Percentiles rank a stretch among this genome's conserved stretches.
phyloP scores from a whole-genome alignment of 2,113 vertebrate species.

The Poicephalus meyeri region DNA sequence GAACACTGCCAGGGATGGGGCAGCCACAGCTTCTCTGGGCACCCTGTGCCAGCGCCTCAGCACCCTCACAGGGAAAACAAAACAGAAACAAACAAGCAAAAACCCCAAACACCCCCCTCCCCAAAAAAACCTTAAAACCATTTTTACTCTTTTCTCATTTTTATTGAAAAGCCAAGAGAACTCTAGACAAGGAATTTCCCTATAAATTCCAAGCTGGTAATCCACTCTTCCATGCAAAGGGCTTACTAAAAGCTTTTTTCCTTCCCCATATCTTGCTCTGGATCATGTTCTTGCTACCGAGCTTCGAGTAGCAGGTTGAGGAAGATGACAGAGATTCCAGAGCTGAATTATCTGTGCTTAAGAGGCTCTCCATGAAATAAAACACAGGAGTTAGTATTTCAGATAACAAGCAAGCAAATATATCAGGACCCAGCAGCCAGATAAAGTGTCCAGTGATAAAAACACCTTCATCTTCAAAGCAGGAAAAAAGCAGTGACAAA shows the following conservation, averaged over 20 bases:
- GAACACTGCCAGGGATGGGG: neutral
- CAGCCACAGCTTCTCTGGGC: neutral
- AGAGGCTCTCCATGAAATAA: neutral
- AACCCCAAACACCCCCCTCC: rapidly evolving
- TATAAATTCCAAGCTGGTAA: neutral
- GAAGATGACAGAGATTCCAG: neutral
- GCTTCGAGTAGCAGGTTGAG: neutral
- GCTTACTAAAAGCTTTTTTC: neutral
- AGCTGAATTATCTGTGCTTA: neutral
- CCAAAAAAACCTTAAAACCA: neutral
- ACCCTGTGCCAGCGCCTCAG: neutral
- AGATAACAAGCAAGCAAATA: neutral
- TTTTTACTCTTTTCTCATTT: neutral
- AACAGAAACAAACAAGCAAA: neutral
- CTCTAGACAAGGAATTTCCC: neutral
- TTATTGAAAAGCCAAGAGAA: neutral
- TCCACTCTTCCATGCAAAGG: neutral
- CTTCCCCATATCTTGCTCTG: neutral
- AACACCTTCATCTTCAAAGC: neutral
- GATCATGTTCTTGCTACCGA: neutral
- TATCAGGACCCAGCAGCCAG: neutral
- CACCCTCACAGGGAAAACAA: neutral
- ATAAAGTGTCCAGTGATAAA: neutral
- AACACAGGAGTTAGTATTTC: neutral
- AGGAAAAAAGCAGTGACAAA: neutral